Conservation (phyloP, 2,888 invertebrate genomes). For the Piscicola geometra region DNA sequence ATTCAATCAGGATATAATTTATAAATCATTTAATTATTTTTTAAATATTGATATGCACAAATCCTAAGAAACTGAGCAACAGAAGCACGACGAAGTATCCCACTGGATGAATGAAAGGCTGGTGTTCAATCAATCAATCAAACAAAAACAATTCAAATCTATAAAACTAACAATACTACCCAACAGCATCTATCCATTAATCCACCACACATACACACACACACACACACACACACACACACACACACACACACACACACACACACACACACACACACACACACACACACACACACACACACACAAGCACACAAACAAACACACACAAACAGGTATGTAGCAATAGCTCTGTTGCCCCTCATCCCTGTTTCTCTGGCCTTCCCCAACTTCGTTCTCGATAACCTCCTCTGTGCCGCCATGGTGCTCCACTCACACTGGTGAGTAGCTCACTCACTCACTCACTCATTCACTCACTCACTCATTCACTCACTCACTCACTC, state of each 20-base stretch:
- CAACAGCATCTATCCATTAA: too few relatives aligned
- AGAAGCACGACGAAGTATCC: slow-evolving; percentile 49
- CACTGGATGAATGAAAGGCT: slow-evolving; percentile 54
- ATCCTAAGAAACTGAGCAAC: slow-evolving; percentile 49
- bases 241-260: too few relatives aligned
- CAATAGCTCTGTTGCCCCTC: slow-evolving; percentile 55
- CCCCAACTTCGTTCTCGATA: slow-evolving; percentile 56
- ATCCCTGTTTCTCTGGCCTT: slow-evolving; percentile 56
- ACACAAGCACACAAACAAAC: too few relatives aligned
- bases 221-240: too few relatives aligned
- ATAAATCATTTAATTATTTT: neutral
- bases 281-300: neutral
- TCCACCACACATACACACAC: too few relatives aligned
- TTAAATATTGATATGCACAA: slow-evolving; percentile 40
- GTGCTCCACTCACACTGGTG: slow-evolving; percentile 58
- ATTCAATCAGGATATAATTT: neutral
- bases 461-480: too few relatives aligned
- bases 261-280: neutral
- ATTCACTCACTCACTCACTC: too few relatives aligned
- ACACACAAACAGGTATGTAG: slow-evolving; percentile 52
- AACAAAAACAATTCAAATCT: too few relatives aligned
- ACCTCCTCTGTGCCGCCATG: slow-evolving; percentile 53
- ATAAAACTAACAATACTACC: too few relatives aligned
- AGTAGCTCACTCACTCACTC: too few relatives aligned
- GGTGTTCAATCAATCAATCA: too few relatives aligned